Percentiles rank a stretch among this genome's conserved stretches.
These are phyloP conservation scores for Tineola bisselliella DNA, from an alignment of 2,888 invertebrate genomes.

Conservation along the genomic window DNA sequence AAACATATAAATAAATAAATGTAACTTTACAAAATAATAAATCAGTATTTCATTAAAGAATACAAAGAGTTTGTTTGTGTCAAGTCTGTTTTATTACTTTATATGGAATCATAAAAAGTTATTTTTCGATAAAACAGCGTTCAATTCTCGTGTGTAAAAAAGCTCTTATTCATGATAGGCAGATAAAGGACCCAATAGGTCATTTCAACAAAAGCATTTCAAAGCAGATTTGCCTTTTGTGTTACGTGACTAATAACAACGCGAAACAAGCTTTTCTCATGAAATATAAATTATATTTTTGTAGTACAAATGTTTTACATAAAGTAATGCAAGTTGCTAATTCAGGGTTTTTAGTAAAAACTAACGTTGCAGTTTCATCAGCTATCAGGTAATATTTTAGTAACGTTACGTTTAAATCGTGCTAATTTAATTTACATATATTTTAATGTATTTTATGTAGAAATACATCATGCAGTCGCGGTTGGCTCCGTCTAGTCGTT, in stretches of 20 bases:
- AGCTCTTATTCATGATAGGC: slow-evolving; percentile 3
- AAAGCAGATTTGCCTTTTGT: slow-evolving; percentile 1
- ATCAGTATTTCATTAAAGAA: no score
- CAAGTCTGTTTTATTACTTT: background rate
- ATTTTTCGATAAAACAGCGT: background rate
- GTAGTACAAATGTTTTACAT: background rate
- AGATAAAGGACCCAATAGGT: slow-evolving; percentile 6
- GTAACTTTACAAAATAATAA: no score
- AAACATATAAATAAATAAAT: no score
- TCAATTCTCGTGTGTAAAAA: background rate
- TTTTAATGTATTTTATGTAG: no score
- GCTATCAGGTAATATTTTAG: slow-evolving; percentile 31
- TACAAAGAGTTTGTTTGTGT: no score
- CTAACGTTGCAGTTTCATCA: slow-evolving; percentile 22
- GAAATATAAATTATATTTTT: background rate
- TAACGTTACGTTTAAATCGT: no score
- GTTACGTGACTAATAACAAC: background rate
- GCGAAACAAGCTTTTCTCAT: background rate
- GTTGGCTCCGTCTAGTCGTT: slow-evolving; percentile 42
- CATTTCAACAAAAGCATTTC: background rate
- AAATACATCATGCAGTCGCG: slow-evolving; percentile 44
- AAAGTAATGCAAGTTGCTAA: slow-evolving; percentile 9
- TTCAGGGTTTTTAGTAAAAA: slow-evolving; percentile 21
- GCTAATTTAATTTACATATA: no score
- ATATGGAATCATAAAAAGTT: background rate